Base-by-base conservation (phyloP, 2,797 vertebrate genomes). In the Malacoraja senta region DNA sequence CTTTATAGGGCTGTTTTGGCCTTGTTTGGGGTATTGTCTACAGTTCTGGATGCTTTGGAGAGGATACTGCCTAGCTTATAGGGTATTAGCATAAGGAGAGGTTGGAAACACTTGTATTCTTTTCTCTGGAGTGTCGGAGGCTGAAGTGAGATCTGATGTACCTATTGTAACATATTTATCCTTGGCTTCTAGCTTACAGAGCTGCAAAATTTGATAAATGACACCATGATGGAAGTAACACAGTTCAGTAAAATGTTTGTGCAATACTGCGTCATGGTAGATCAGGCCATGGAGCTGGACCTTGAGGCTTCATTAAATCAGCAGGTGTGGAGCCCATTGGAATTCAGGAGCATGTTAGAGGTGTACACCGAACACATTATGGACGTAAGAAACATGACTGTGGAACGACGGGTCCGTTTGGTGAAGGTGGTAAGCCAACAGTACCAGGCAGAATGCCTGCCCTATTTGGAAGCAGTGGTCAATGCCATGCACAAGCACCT, bases 401-500 rank as follows among this genome's bases (percentile, higher is more conserved):
- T 93, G 74, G 94, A 95, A 86, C 94, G 94, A 9, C 94, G 93
- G 0, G 94, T 95, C 26, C 12, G 13, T 76, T 94, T 94, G 93
- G 95, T 96, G 93, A 95, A 94, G 3, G 94, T 95, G 26, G 58
- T 90, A 24, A 95, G 84, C 81, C 93, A 93, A 71, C 94, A 94
- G 29, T 96, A 94, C 93, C 95, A 96, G 93, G 94, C 80, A 76
- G 86, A 93, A n/a, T 96, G 95, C 81, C 93, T 97, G 61, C 96
- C 94, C 0, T 95, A 95, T 94, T 93, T 96, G 93, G 94, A 96
- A 93, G 71, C 13, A 29, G 76, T 96, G 58, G 65, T 95, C 94
- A 86, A 93, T 13, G 93, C 63, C 79, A 94, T 94, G 86, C 93
- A 95, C 88, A 63, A 74, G 4, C 91, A 94, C 32, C 93, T 96